Base-by-base conservation (phyloP, 2,888 invertebrate species). In the Alentia gelatinosa region DNA sequence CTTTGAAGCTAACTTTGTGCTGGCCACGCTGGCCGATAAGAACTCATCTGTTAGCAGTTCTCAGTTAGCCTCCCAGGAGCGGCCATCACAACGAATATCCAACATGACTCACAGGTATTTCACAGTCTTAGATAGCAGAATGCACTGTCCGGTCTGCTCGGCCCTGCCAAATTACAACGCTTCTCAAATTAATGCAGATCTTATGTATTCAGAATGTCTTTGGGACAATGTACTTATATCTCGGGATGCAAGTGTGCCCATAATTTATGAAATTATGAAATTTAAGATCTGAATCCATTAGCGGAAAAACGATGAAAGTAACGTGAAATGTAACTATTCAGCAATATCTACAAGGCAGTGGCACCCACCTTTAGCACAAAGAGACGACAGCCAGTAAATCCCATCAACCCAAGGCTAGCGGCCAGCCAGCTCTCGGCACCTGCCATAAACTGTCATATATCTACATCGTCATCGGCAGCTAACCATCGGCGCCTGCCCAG, bases 1-100 rank as follows among this genome's bases (percentile, higher is more conserved):
- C 84, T 98, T 98, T 96, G 98, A 98, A 96, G 97, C 97, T 30
- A 97, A 97, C 94, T 97, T 98, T 95, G 97, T 98, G 0, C 97
- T 98, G 93, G 98, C 98, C 9, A 98, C 98, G 0, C 96, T 98
- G 74, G 97, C 97, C 94, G 97, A 96, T 4, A 97, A 97, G 91
- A 93, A 56, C 26, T 0, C 89, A 4, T 56, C 88, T 19, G 30
- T 83, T 3, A 90, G 39, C 35, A 9, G 37, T 37, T 63, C 90
- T 9, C 90, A 90, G 68, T 19, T 23, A 33, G 42, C 15, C 7
- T 50, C 56, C 23, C 84, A 84, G 56, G 23, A 33, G 12, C 63
- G 19, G 23, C 37, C 84, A 23, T 33, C 56, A 35, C 86, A 89
- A 40, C 74, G 68, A n/a, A 74, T 68, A 68, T 7, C 75, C 37